A percentile compares a stretch with the other conserved stretches of the same genome.
These are phyloP conservation scores for Eupelmus urozonus DNA, from an alignment of 2,888 invertebrate genomes.

Conservation along the genomic window DNA sequence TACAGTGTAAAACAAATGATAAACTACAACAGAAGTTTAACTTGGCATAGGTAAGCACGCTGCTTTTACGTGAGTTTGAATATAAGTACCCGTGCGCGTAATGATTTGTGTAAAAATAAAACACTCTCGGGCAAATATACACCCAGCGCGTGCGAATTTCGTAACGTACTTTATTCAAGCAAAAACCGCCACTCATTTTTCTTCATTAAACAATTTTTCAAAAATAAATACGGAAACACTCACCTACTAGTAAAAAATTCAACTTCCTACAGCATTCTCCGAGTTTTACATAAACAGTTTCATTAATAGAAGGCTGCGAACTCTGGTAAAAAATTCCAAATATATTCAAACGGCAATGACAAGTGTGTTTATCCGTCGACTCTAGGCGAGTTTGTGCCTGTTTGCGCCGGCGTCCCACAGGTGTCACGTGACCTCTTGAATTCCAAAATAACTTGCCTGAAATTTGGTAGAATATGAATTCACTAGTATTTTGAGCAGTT, in stretches of 20 bases:
- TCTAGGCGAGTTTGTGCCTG: slow-evolving; percentile 30
- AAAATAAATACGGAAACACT: not conserved
- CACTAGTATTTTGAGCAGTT: not conserved
- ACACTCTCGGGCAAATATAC: slow-evolving; percentile 21
- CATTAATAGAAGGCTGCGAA: not conserved
- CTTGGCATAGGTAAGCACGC: slow-evolving; percentile 51
- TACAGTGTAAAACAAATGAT: not conserved
- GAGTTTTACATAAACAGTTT: not conserved
- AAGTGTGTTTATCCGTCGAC: slow-evolving; percentile 50
- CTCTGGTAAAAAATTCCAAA: slow-evolving; percentile 23
- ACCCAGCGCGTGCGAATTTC: too few species aligned
- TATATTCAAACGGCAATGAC: slow-evolving; percentile 50
- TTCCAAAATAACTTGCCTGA: not conserved
- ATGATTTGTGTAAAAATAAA: slow-evolving; percentile 50
- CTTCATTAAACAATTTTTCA: not conserved
- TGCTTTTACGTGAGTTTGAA: slow-evolving; percentile 33
- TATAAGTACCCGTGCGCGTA: too few species aligned
- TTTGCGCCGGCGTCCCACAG: slow-evolving; percentile 23
- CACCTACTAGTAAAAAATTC: not conserved
- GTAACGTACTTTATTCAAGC: slow-evolving; percentile 48
- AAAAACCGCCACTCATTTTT: too few species aligned
- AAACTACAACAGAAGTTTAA: not conserved
- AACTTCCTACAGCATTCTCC: not conserved
- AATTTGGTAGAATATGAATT: slow-evolving; percentile 10
- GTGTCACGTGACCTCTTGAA: slow-evolving; percentile 50